Percentiles rank a stretch among this genome's conserved stretches.
phyloP scores from a whole-genome alignment of 2,113 vertebrate species.

The Eolophus roseicapilla region DNA sequence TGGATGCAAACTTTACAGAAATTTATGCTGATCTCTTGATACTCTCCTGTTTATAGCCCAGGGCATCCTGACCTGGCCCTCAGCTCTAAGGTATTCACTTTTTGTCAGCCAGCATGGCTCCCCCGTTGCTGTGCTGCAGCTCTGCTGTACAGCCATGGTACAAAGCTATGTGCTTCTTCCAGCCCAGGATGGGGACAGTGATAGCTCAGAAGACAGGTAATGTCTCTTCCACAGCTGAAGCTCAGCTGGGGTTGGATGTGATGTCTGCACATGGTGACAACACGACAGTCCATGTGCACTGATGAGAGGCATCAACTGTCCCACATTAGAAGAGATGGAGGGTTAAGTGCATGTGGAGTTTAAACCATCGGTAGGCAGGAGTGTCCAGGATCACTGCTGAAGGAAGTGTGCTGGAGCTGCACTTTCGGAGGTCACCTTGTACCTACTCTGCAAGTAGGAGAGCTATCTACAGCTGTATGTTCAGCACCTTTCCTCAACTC shows the following conservation, averaged over 20 bases:
- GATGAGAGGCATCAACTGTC: neutral
- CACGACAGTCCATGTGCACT: accelerated
- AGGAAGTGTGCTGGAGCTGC: neutral
- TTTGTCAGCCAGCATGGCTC: neutral
- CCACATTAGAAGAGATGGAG: neutral
- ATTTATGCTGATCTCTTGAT: neutral
- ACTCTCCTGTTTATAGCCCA: neutral
- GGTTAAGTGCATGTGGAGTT: accelerated
- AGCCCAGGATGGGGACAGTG: neutral
- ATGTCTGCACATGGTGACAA: accelerated
- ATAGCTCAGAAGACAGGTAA: accelerated
- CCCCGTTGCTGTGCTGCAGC: accelerated
- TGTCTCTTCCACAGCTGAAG: neutral
- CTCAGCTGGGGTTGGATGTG: neutral
- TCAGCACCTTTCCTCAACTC: neutral
- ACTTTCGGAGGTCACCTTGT: neutral
- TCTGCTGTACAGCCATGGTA: neutral
- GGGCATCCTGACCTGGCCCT: neutral
- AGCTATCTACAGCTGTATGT: neutral
- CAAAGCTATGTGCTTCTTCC: neutral
- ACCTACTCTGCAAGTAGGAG: neutral
- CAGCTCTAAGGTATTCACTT: neutral
- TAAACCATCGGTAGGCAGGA: neutral
- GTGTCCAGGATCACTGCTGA: neutral
- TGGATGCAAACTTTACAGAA: neutral